Evolutionary conservation across 2,113 vertebrate genomes (phyloP).

Genomic region (Ailuropoda melanoleuca): DNA sequence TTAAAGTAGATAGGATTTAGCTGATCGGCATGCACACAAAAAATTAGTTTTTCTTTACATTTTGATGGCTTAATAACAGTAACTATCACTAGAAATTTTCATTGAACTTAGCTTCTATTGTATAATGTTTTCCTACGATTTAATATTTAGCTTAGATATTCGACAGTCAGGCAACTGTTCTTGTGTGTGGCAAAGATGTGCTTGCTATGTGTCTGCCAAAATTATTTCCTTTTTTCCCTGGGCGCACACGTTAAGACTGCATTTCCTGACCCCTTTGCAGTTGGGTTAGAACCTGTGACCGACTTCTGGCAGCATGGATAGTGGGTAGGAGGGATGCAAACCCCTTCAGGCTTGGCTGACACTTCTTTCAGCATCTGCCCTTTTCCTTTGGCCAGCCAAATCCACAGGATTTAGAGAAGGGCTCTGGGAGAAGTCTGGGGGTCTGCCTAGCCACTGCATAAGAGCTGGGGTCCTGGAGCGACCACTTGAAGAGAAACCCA

Average conservation of each 20-base stretch:
- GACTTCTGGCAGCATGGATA: neutral
- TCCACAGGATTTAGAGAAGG: neutral
- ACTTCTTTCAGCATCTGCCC: neutral
- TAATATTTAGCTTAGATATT: neutral
- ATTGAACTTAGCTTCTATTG: neutral
- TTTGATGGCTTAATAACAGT: constrained; percentile 17
- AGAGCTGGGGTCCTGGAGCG: neutral
- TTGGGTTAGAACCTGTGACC: neutral
- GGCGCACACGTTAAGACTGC: neutral
- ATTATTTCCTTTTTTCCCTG: neutral
- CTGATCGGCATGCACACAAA: neutral
- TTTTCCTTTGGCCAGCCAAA: neutral
- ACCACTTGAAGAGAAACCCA: neutral
- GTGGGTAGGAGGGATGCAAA: neutral
- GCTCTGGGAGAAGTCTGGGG: neutral
- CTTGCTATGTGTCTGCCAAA: neutral
- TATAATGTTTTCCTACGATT: neutral
- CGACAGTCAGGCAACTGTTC: neutral
- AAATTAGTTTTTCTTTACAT: neutral
- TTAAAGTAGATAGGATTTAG: neutral
- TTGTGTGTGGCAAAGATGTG: neutral
- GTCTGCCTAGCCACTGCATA: neutral
- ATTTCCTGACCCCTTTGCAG: constrained; percentile 11
- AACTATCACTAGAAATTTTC: neutral
- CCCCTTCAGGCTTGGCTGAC: neutral